Evolutionary conservation across 2,888 invertebrate genomes (phyloP).

Genomic region (Lithophane ornitopus): DNA sequence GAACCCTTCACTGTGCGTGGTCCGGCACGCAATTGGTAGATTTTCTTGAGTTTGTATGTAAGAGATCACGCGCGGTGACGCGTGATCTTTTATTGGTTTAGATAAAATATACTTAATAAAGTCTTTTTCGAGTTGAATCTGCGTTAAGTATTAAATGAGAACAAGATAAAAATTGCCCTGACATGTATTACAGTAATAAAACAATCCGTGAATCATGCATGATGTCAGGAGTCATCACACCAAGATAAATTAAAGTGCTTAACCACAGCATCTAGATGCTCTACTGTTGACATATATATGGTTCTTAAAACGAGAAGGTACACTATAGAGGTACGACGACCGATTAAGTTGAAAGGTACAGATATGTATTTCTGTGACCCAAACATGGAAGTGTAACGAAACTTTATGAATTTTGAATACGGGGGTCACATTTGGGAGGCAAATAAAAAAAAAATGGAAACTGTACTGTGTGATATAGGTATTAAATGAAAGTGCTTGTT

Average conservation of each 20-base stretch:
- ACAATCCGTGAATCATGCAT: slow-evolving; percentile 24
- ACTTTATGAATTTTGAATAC: no score
- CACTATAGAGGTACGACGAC: no score
- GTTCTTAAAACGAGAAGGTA: no score
- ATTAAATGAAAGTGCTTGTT: no score
- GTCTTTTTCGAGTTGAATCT: not conserved
- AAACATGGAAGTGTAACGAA: no score
- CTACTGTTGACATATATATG: no score
- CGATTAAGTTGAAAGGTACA: no score
- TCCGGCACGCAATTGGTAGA: no score
- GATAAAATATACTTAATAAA: not conserved
- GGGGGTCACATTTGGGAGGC: no score
- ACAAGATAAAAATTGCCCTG: slow-evolving; percentile 42
- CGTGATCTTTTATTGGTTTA: not conserved
- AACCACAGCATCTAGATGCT: not conserved
- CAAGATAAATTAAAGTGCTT: not conserved
- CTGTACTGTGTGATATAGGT: no score
- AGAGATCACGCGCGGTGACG: not conserved
- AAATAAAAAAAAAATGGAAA: no score
- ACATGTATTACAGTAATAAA: slow-evolving; percentile 28
- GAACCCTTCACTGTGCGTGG: not conserved
- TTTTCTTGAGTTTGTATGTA: not conserved
- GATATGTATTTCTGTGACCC: no score
- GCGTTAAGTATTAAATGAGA: slow-evolving; percentile 12
- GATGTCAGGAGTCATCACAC: not conserved